Evolutionary conservation across 2,888 invertebrate species (phyloP), one percentile per base, ranked within the genome.

Genomic region (Diploptera punctata): DNA sequence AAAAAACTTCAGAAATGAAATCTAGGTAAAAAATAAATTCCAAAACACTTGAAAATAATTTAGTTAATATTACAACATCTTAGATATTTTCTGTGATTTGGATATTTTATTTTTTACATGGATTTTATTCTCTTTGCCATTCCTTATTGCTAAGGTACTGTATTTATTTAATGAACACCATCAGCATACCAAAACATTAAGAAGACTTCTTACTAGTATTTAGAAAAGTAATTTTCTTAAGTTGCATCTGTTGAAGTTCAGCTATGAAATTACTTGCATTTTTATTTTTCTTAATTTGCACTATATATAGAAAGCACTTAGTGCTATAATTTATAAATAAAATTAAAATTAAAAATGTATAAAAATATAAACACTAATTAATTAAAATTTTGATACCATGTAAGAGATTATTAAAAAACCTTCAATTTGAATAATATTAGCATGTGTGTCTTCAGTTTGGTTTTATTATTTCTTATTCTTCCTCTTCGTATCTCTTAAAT

Each of bases 181-280:
- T 57, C n/a, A 57, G 31, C 26, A 26, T n/a, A 57, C 57, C 57
- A 57, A 16, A 57, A 29, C 24, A 24, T 29, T 57, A 52, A 57
- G n/a, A 31, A 26, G 26, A 21, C 16, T 29, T 57, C 3, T 29
- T 57, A 57, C 16, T 7, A 57, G 31, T 18, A 24, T 24, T 57
- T 29, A 57, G 21, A n/a, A 29, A 29, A 29, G 29, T 16, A 29
- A n/a, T 57, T 57, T 2, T 3, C 16, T 29, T 57, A n/a, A 29
- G 26, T 16, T 57, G 29, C 26, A 26, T 24, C 21, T 57, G 21
- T 57, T 29, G 0, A 57, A 57, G 57, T 21, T n/a, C n/a, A 29
- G 3, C n/a, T 47, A 47, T 10, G 9, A 4, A 4, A n/a, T 7
- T 47, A 47, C n/a, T 47, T n/a, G 3, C 3, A 47, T 47, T 47